phyloP scores from a whole-genome alignment of 2,888 invertebrate genomes.

The Ochropleura leucogaster region DNA sequence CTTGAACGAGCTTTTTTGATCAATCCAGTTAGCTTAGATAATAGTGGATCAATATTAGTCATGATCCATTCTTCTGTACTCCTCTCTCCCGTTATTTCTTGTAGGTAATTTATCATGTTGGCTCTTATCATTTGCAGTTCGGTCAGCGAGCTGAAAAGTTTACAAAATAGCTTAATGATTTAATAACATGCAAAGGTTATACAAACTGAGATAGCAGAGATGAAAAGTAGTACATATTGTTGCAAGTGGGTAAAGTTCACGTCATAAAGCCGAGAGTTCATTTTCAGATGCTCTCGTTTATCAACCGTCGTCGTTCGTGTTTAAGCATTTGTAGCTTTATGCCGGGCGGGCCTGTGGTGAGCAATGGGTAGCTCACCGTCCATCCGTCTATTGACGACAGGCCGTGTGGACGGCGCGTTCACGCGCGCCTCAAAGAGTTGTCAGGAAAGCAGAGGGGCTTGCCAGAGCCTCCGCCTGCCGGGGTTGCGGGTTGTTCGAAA shows the following conservation, averaged over 20 bases:
- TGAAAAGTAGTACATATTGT: not conserved
- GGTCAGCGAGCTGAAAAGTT: slow-evolving; percentile 53
- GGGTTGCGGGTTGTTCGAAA: too few relatives aligned
- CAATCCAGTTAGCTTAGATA: slow-evolving; percentile 80
- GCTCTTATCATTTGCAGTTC: slow-evolving; percentile 83
- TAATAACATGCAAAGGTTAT: not conserved
- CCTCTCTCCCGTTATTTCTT: slow-evolving; percentile 89
- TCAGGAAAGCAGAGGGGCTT: too few relatives aligned
- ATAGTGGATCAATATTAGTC: slow-evolving; percentile 89
- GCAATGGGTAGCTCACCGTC: too few relatives aligned
- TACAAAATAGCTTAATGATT: not conserved
- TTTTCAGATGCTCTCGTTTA: not conserved
- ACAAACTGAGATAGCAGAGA: slow-evolving; percentile 2
- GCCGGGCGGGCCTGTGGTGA: too few relatives aligned
- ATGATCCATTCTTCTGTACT: slow-evolving; percentile 91
- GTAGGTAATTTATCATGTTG: slow-evolving; percentile 88
- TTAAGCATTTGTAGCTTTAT: not conserved
- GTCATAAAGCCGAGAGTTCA: not conserved
- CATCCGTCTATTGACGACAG: too few relatives aligned
- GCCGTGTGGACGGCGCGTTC: too few relatives aligned
- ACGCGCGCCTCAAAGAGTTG: too few relatives aligned
- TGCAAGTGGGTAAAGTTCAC: not conserved
- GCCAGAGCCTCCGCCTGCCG: too few relatives aligned
- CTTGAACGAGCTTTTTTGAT: slow-evolving; percentile 58
- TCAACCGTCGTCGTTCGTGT: not conserved